Conservation (phyloP, 2,888 invertebrate genomes). For the Lasius platythorax region DNA sequence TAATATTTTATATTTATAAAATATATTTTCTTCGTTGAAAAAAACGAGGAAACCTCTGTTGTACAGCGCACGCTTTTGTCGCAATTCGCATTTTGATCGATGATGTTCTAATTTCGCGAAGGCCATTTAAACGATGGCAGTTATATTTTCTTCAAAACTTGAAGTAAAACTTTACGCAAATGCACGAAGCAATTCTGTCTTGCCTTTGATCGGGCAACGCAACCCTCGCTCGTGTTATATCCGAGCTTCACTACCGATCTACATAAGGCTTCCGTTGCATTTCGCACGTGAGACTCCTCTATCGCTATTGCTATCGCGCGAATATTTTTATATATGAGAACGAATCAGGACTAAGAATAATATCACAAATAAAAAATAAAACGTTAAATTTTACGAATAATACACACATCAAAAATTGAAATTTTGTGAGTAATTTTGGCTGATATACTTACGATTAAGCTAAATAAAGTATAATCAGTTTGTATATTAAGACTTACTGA, state of each 20-base stretch:
- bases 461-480: neutral
- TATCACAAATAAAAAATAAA: neutral
- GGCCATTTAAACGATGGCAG: neutral
- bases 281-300: conserved; percentile 50
- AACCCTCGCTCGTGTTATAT: conserved; percentile 66
- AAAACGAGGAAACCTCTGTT: neutral
- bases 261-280: conserved; percentile 76
- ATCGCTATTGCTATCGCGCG: neutral
- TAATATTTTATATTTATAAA: neutral
- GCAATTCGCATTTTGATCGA: conserved; percentile 1
- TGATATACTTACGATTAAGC: neutral
- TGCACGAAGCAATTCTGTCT: conserved; percentile 35
- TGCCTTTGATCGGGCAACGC: conserved; percentile 52
- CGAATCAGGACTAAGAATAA: neutral
- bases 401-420: neutral
- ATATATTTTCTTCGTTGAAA: neutral
- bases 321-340: conserved; percentile 16
- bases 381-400: neutral
- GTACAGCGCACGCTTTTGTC: neutral
- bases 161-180: conserved; percentile 5
- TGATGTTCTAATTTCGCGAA: neutral
- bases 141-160: conserved; percentile 14
- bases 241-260: conserved; percentile 76
- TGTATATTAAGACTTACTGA: neutral
- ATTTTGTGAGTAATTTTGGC: neutral